Evolutionary conservation across 2,797 vertebrate genomes (phyloP).

Genomic region (Poecilia velifera): DNA sequence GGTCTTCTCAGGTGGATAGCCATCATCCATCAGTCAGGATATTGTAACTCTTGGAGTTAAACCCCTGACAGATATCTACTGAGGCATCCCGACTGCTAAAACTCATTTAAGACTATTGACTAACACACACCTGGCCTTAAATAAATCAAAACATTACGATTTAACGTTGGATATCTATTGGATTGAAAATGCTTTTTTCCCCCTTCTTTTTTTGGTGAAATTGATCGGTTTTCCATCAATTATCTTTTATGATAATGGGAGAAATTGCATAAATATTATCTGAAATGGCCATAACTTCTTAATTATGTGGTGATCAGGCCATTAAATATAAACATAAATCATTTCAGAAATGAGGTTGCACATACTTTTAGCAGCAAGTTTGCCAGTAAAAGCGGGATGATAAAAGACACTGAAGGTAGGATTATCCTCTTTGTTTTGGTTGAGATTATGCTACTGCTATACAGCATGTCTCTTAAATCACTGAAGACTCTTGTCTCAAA

Average conservation of each 20-base stretch:
- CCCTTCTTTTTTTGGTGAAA: neutral
- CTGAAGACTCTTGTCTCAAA: neutral
- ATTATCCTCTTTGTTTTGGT: neutral
- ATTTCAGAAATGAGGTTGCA: neutral
- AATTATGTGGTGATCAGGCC: neutral
- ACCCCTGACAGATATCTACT: slow-evolving; percentile 56
- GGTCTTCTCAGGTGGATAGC: slow-evolving; percentile 63
- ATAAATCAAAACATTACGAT: neutral
- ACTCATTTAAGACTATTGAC: neutral
- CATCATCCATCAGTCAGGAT: slow-evolving; percentile 60
- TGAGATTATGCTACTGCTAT: neutral
- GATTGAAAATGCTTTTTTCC: neutral
- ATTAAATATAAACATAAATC: neutral
- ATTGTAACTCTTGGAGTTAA: slow-evolving; percentile 50
- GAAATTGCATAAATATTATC: neutral
- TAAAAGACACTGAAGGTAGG: neutral
- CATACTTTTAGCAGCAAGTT: neutral
- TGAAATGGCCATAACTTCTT: neutral
- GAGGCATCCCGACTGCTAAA: slow-evolving; percentile 54
- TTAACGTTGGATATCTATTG: too few species aligned
- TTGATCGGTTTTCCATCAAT: neutral
- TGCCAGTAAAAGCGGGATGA: neutral
- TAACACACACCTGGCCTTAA: neutral
- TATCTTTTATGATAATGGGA: neutral
- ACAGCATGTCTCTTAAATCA: neutral